phyloP scores from a whole-genome alignment of 2,888 invertebrate genomes.

The Sceliomorpha sp. region DNA sequence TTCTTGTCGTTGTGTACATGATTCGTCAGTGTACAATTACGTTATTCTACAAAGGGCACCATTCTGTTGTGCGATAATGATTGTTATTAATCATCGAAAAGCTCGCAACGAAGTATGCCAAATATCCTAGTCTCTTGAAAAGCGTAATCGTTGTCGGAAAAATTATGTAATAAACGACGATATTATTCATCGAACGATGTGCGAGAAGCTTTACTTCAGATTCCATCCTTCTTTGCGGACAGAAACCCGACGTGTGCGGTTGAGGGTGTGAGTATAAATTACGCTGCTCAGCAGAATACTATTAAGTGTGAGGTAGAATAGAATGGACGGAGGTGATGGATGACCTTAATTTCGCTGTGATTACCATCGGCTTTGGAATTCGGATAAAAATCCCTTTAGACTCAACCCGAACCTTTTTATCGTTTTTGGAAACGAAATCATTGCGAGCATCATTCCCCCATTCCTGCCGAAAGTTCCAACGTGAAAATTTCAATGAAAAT shows the following conservation, averaged over 20 bases:
- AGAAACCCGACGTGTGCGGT: slow-evolving; percentile 29
- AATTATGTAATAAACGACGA: slow-evolving; percentile 29
- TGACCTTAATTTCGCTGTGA: slow-evolving; percentile 74
- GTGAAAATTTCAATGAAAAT: slow-evolving; percentile 7
- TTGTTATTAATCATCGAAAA: slow-evolving; percentile 6
- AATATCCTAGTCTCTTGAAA: not conserved
- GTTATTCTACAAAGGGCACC: not conserved
- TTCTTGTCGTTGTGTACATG: no score
- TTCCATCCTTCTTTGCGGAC: slow-evolving; percentile 31
- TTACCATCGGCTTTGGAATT: slow-evolving; percentile 71
- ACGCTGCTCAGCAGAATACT: slow-evolving; percentile 69
- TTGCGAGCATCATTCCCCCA: slow-evolving; percentile 25
- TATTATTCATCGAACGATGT: slow-evolving; percentile 25
- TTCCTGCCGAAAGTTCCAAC: slow-evolving; percentile 9
- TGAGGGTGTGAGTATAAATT: slow-evolving; percentile 63
- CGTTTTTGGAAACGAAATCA: slow-evolving; percentile 25
- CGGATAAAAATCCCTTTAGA: slow-evolving; percentile 69
- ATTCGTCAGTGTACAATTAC: not conserved
- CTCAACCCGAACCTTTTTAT: slow-evolving; percentile 55
- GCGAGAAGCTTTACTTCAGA: slow-evolving; percentile 31
- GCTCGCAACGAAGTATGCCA: not conserved
- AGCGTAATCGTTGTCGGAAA: slow-evolving; percentile 10
- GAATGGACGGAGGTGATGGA: slow-evolving; percentile 68
- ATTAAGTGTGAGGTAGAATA: slow-evolving; percentile 66
- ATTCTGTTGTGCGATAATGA: not conserved